A percentile compares a stretch with the other conserved stretches of the same genome.
Evolutionary conservation across 2,888 invertebrate species (phyloP).

Genomic region (Cephus pulcher): DNA sequence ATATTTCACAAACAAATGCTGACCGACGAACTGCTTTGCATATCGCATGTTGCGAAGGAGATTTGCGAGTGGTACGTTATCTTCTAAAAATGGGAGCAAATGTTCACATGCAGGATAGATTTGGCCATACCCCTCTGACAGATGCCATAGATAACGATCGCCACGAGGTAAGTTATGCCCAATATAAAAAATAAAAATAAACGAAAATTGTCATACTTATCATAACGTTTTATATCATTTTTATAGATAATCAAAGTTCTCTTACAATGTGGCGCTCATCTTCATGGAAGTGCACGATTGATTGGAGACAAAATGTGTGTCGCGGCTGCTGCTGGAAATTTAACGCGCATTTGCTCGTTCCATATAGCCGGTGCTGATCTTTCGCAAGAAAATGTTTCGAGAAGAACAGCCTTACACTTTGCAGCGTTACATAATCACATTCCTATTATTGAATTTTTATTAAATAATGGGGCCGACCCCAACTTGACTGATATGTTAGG

Average conservation of each 20-base stretch:
- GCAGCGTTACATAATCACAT: conserved; percentile 73
- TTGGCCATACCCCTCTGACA: conserved; percentile 77
- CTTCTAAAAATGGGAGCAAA: conserved; percentile 84
- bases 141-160: conserved; percentile 77
- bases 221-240: background rate
- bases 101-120: conserved; percentile 81
- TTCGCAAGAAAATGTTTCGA: conserved; percentile 72
- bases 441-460: conserved; percentile 68
- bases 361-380: conserved; percentile 78
- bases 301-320: conserved; percentile 77
- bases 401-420: conserved; percentile 78
- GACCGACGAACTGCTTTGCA: conserved; percentile 85
- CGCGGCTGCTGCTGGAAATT: conserved; percentile 74
- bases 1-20: conserved; percentile 78
- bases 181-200: background rate
- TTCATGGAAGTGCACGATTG: conserved; percentile 71
- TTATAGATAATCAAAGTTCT: conserved; percentile 73
- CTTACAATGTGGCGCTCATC: conserved; percentile 80
- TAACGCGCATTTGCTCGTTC: conserved; percentile 72
- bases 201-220: background rate
- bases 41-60: conserved; percentile 81
- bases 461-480: conserved; percentile 66
- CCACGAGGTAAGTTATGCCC: conserved; percentile 61
- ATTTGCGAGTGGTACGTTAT: conserved; percentile 76
- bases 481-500: conserved; percentile 69